Conservation (phyloP, 2,113 vertebrate species). For the Indri indri region DNA sequence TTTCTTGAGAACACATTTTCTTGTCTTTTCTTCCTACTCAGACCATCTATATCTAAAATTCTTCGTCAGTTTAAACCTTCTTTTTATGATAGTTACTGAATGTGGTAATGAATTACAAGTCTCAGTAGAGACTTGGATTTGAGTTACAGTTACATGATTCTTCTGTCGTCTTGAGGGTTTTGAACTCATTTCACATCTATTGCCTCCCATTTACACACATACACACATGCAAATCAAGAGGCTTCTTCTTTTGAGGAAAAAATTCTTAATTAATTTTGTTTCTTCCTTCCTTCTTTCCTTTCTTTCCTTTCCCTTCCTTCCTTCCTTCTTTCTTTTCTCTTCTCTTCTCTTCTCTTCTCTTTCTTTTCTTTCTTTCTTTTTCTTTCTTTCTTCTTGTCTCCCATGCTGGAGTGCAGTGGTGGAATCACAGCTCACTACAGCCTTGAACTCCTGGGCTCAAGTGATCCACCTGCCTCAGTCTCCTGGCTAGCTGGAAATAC, state of each 20-base stretch:
- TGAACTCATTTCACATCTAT: neutral
- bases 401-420: too few species aligned
- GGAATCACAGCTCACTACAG: too few species aligned
- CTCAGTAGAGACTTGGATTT: neutral
- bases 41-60: neutral
- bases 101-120: neutral
- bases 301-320: neutral
- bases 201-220: neutral
- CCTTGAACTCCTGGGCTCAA: too few species aligned
- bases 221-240: neutral
- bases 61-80: neutral
- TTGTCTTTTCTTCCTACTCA: neutral
- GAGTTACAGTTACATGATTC: neutral
- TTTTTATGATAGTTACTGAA: neutral
- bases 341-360: too few species aligned
- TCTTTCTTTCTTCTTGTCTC: too few species aligned
- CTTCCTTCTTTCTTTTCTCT: neutral
- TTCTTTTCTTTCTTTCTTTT: neutral
- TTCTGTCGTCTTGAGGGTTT: neutral
- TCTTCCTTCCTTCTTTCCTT: neutral
- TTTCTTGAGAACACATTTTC: slow-evolving; percentile 21
- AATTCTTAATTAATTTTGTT: neutral
- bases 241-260: neutral
- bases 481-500: too few species aligned
- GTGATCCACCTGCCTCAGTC: too few species aligned